Conservation (phyloP, 2,113 vertebrate species). For the Lamprologus tigripictilis region DNA sequence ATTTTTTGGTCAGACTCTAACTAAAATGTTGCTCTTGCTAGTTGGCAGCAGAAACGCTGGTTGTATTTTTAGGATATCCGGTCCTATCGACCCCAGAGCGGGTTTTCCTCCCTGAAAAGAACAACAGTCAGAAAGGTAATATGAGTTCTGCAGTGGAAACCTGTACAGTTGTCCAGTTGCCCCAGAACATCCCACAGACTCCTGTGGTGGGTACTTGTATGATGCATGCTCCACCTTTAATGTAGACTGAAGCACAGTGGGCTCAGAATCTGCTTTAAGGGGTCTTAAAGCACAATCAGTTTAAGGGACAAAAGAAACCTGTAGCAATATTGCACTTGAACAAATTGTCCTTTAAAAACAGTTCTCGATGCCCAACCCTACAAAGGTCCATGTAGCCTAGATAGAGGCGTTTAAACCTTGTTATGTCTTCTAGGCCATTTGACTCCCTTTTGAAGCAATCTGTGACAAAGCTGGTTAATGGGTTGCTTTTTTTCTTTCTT, state of each 20-base stretch:
- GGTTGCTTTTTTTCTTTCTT: slow-evolving; percentile 14
- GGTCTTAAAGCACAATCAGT: neutral
- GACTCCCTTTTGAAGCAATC: neutral
- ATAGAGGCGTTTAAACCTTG: neutral
- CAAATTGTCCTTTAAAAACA: neutral
- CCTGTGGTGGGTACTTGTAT: neutral
- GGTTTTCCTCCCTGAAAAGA: neutral
- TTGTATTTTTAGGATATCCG: neutral
- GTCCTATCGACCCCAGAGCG: neutral
- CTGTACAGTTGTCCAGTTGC: neutral
- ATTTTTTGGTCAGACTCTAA: neutral
- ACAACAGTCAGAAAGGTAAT: neutral
- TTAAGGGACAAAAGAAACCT: neutral
- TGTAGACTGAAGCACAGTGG: neutral
- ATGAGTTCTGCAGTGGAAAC: neutral
- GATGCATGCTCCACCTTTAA: neutral
- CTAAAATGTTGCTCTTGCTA: neutral
- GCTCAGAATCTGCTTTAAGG: neutral
- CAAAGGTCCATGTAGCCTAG: neutral
- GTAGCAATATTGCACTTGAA: neutral
- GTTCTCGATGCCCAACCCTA: slow-evolving; percentile 26
- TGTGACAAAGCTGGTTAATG: slow-evolving; percentile 14
- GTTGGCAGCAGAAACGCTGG: neutral
- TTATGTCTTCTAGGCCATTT: neutral
- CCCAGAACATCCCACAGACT: neutral